Evolutionary conservation across 2,888 invertebrate species (phyloP).

Genomic region (Plagodis dolabraria): DNA sequence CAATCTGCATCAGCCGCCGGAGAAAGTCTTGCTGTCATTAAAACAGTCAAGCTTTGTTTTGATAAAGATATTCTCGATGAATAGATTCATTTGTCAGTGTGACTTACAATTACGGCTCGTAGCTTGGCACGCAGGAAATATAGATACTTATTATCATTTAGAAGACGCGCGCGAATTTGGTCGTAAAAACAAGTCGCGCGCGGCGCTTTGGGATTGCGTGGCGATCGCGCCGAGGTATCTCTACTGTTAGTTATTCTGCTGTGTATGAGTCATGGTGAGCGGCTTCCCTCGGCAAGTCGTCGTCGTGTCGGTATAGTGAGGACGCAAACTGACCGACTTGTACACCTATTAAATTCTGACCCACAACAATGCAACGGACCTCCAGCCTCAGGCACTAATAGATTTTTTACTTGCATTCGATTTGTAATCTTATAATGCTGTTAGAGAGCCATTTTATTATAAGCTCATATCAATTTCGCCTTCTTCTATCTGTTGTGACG

Average conservation of each 20-base stretch:
- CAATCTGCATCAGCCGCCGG: slow-evolving; percentile 7
- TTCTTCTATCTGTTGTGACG: no score
- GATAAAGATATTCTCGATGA: not conserved
- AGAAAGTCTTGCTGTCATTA: slow-evolving; percentile 15
- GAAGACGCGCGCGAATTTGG: not conserved
- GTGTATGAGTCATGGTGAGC: slow-evolving; percentile 60
- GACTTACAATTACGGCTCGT: not conserved
- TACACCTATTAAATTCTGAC: slow-evolving; percentile 32
- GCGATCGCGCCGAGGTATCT: slow-evolving; percentile 28
- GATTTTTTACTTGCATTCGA: slow-evolving; percentile 11
- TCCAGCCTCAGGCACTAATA: slow-evolving; percentile 12
- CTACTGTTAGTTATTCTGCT: slow-evolving; percentile 15
- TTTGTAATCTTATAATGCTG: slow-evolving; percentile 11
- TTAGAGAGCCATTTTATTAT: slow-evolving; percentile 15
- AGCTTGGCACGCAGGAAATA: no score
- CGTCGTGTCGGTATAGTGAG: slow-evolving; percentile 37
- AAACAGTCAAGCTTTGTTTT: slow-evolving; percentile 6
- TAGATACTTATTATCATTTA: not conserved
- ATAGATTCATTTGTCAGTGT: not conserved
- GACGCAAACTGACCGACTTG: slow-evolving; percentile 40
- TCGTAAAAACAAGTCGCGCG: slow-evolving; percentile 13
- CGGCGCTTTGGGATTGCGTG: slow-evolving; percentile 41
- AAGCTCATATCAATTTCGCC: slow-evolving; percentile 7
- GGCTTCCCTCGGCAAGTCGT: slow-evolving; percentile 63
- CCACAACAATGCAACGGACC: slow-evolving; percentile 38